Conservation (phyloP, 2,888 invertebrate species). For the Doris montereyensis region DNA sequence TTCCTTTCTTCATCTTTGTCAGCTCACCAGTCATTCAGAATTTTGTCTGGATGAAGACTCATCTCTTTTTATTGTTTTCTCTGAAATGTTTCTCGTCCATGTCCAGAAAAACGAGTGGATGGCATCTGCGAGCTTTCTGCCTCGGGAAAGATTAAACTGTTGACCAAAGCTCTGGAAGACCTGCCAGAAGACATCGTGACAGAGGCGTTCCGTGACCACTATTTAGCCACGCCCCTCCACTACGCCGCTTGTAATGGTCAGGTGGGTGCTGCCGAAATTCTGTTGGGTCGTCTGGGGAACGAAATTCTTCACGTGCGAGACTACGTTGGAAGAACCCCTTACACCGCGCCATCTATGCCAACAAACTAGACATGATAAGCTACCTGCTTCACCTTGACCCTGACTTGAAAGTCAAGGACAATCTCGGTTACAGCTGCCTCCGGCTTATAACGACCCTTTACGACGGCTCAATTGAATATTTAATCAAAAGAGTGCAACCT, state of each 20-base stretch:
- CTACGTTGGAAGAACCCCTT: conserved; percentile 42
- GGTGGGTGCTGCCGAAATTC: conserved; percentile 44
- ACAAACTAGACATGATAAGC: conserved; percentile 36
- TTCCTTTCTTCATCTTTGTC: not conserved
- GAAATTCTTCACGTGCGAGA: conserved; percentile 46
- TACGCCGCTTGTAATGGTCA: conserved; percentile 48
- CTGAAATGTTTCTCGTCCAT: not conserved
- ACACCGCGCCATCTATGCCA: conserved; percentile 45
- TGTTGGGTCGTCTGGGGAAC: conserved; percentile 47
- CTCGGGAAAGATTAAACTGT: conserved; percentile 33
- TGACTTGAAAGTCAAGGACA: conserved; percentile 43
- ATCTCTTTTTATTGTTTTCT: not conserved
- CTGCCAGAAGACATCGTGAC: conserved; percentile 36
- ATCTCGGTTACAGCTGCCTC: conserved; percentile 45
- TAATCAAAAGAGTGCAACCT: conserved; percentile 42
- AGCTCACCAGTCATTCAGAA: not conserved
- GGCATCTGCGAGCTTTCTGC: conserved; percentile 43
- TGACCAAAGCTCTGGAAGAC: conserved; percentile 24
- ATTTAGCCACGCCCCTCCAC: conserved; percentile 49
- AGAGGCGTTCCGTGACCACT: conserved; percentile 40
- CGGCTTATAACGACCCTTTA: conserved; percentile 42
- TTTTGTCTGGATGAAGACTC: not conserved
- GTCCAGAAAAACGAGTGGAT: conserved; percentile 37
- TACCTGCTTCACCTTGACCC: conserved; percentile 49
- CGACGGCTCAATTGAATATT: conserved; percentile 33